Evolutionary conservation across 2,888 invertebrate genomes (phyloP), one percentile per base, ranked within the genome.

Genomic region (Synanthedon andrenaeformis): DNA sequence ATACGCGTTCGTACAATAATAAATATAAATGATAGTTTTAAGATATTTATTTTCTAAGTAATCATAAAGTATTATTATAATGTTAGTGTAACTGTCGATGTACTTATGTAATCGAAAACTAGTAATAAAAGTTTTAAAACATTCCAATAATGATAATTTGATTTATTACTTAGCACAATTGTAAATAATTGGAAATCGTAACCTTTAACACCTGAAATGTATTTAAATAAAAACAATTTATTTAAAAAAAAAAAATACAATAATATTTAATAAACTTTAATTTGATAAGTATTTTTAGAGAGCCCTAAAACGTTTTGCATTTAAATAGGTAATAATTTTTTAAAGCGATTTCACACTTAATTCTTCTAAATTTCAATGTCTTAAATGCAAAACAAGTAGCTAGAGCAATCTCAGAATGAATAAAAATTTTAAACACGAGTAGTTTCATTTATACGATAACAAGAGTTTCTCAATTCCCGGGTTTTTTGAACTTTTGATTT

Each of bases 1-100:
- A 87, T 87, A 87, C 86, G 86, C 86, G 75, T 82, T 79, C 79
- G 86, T 80, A 87, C 86, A 87, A 87, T 87, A 86, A 82, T 82
- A 82, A 73, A 74, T 76, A 72, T 65, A 59, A 59, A 52, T 51
- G 54, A 42, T 63, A 62, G 57, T 57, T 61, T 54, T 82, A 82
- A 83, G 77, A 65, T 85, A 84, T 83, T 82, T 84, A 82, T 80
- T 76, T 56, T 57, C 57, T 82, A 83, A 82, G 82, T 69, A 70
- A 71, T 64, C 64, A 72, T 72, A 67, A 74, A 70, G 71, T 76
- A 76, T 76, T 76, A 69, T 59, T 23, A 62, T 74, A 69, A 60
- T 60, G 55, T 61, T 62, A 70, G 60, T 63, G 41, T 51, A 45
- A 14, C 41, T 49, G 68, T 76, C 67, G 73, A 66, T 76, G 76